A percentile compares a stretch with the other conserved stretches of the same genome.
These are phyloP conservation scores for Psophia crepitans DNA, from an alignment of 2,113 vertebrate genomes.

Conservation along the genomic window DNA sequence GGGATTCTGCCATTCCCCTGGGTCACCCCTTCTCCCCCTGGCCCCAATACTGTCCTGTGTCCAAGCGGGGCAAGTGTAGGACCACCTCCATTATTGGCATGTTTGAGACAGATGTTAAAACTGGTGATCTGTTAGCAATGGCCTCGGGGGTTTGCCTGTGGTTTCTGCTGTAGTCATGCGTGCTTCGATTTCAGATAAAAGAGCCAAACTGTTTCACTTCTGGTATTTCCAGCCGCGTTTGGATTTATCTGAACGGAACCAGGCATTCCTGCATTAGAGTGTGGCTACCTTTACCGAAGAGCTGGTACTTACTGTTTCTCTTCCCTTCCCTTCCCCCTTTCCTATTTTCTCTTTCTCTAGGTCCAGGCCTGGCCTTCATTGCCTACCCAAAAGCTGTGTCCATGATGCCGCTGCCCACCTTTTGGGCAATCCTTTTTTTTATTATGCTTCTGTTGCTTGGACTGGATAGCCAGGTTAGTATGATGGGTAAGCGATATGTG, in stretches of 20 bases:
- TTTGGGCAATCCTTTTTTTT: constrained; percentile 98
- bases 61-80: background rate
- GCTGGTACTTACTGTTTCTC: constrained; percentile 39
- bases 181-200: constrained; percentile 67
- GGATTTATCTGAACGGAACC: constrained; percentile 66
- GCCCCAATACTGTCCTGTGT: background rate
- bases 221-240: constrained; percentile 68
- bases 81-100: constrained; percentile 18
- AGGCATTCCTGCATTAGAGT: constrained; percentile 56
- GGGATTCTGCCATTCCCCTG: constrained; percentile 39
- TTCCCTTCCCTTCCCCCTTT: constrained; percentile 52
- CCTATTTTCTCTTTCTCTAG: constrained; percentile 79
- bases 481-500: background rate
- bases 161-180: constrained; percentile 56
- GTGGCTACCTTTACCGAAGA: background rate
- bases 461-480: constrained; percentile 96
- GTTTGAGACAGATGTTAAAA: constrained; percentile 68
- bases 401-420: constrained; percentile 97
- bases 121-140: constrained; percentile 32
- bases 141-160: constrained; percentile 33
- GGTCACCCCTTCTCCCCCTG: background rate
- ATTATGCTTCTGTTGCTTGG: constrained; percentile 99
- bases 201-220: constrained; percentile 62
- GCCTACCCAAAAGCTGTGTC: constrained; percentile 98
- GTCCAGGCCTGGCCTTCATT: constrained; percentile 97